Evolutionary conservation across 2,113 vertebrate species (phyloP).

Genomic region (Myotis lucifugus): DNA sequence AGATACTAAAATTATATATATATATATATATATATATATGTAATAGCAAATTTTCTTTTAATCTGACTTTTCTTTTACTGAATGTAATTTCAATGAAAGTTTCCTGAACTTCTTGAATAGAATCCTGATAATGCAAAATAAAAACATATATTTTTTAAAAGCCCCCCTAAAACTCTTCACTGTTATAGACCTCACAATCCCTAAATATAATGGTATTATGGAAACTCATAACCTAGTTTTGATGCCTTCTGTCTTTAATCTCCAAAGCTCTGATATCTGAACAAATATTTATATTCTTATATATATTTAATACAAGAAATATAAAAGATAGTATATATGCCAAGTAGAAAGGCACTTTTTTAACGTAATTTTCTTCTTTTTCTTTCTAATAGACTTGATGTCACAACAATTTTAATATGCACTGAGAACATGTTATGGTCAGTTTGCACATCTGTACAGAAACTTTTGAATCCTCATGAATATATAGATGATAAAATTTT

Average conservation of each 20-base stretch:
- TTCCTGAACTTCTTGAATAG: background rate
- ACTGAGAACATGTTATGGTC: conserved; percentile 94
- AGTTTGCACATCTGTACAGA: conserved; percentile 87
- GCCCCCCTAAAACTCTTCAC: background rate
- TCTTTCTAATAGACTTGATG: conserved; percentile 88
- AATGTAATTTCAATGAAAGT: conserved; percentile 18
- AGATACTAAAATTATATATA: too few species aligned
- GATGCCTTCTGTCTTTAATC: conserved; percentile 1
- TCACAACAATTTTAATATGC: conserved; percentile 91
- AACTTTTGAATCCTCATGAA: conserved; percentile 84
- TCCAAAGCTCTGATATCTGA: background rate
- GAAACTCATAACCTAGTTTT: background rate
- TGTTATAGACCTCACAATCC: background rate
- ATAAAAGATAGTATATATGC: background rate
- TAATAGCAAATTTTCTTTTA: conserved; percentile 18
- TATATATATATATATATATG: background rate
- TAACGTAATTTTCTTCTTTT: conserved; percentile 60
- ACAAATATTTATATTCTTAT: background rate
- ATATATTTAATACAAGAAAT: background rate
- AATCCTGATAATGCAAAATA: background rate
- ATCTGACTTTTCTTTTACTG: conserved; percentile 22
- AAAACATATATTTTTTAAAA: background rate
- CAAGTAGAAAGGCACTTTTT: background rate
- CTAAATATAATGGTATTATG: background rate
- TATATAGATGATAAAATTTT: conserved; percentile 84